These are phyloP conservation scores for Patella pellucida DNA, from an alignment of 2,888 invertebrate genomes.

Conservation along the genomic window DNA sequence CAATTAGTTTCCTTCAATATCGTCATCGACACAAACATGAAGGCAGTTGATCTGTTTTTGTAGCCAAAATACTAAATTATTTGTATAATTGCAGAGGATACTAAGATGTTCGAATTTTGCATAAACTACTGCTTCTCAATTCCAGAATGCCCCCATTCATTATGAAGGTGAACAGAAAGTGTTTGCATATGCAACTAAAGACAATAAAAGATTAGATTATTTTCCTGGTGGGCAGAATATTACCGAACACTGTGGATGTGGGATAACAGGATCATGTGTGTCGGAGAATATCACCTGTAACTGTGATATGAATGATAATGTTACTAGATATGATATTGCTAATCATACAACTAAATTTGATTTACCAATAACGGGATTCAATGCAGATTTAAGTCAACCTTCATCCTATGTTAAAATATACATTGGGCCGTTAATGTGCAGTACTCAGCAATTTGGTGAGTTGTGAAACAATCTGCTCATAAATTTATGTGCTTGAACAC, in stretches of 20 bases:
- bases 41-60: too few species aligned
- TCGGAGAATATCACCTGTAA: conserved; percentile 47
- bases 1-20: too few species aligned
- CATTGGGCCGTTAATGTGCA: conserved; percentile 51
- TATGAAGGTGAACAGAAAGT: conserved; percentile 37
- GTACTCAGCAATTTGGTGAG: conserved; percentile 56
- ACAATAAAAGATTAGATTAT: conserved; percentile 27
- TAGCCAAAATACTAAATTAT: too few species aligned
- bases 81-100: too few species aligned
- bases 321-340: conserved; percentile 54
- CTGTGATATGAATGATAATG: conserved; percentile 56
- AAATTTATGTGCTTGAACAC: too few species aligned
- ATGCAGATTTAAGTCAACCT: conserved; percentile 27
- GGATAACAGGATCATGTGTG: conserved; percentile 47
- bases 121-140: too few species aligned
- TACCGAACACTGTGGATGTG: conserved; percentile 54
- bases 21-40: too few species aligned
- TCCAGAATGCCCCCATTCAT: conserved; percentile 34
- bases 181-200: conserved; percentile 7
- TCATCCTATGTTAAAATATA: conserved; percentile 31
- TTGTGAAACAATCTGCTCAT: background rate
- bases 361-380: conserved; percentile 50
- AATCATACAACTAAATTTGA: conserved; percentile 46
- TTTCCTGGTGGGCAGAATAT: conserved; percentile 43
- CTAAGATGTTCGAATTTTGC: too few species aligned